phyloP scores from a whole-genome alignment of 1,140 invertebrate species.

The Radopholus similis region DNA sequence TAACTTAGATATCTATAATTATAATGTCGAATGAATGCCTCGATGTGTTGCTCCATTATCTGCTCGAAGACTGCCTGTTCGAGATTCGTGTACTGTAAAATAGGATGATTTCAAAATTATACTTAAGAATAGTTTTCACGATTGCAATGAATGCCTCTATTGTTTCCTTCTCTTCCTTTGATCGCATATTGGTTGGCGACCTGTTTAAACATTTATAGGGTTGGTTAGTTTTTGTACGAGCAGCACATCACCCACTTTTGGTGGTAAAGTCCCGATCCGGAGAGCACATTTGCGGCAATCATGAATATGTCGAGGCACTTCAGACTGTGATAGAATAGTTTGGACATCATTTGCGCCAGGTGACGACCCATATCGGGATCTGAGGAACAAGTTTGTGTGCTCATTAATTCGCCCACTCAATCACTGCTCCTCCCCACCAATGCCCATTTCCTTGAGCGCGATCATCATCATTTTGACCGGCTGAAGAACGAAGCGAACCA shows the following conservation, averaged over 20 bases:
- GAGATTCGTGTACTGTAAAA: slow-evolving; percentile 34
- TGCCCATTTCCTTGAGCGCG: slow-evolving; percentile 26
- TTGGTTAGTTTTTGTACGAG: background rate
- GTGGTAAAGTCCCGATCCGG: too few relatives aligned
- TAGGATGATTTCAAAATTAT: background rate
- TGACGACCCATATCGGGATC: background rate
- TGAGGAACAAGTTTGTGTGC: background rate
- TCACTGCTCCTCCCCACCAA: slow-evolving; percentile 2
- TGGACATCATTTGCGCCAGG: slow-evolving; percentile 19
- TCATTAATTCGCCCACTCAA: background rate
- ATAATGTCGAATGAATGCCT: slow-evolving; percentile 2
- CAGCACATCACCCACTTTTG: background rate
- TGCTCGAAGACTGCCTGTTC: slow-evolving; percentile 24
- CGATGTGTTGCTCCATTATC: slow-evolving; percentile 34
- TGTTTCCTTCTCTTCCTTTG: slow-evolving; percentile 44
- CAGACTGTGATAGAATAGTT: slow-evolving; percentile 36
- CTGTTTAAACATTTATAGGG: background rate
- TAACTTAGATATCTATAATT: background rate
- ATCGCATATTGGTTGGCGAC: slow-evolving; percentile 16
- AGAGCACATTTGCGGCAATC: background rate
- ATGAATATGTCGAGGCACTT: slow-evolving; percentile 44
- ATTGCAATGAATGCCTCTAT: slow-evolving; percentile 35
- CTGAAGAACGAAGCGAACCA: slow-evolving; percentile 37
- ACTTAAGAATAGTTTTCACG: slow-evolving; percentile 19
- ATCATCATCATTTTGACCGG: slow-evolving; percentile 38